A percentile compares a stretch with the other conserved stretches of the same genome.
phyloP scores from a whole-genome alignment of 2,113 vertebrate species.

The Macquaria ambigua region DNA sequence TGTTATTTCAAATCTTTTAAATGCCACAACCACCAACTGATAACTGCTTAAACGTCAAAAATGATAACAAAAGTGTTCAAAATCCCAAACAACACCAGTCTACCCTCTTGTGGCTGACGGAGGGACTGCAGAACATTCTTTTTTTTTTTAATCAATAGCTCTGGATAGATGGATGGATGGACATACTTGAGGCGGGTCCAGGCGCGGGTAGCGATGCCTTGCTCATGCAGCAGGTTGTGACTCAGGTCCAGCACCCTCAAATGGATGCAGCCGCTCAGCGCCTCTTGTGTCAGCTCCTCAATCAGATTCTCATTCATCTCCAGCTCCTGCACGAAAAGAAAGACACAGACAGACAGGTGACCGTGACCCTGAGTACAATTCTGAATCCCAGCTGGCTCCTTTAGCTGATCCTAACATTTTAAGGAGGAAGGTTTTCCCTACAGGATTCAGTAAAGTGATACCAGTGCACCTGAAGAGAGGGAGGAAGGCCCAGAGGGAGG shows the following conservation, averaged over 20 bases:
- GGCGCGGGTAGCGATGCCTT: conserved; percentile 68
- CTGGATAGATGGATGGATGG: conserved; percentile 35
- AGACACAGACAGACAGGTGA: background rate
- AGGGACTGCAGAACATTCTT: conserved; percentile 26
- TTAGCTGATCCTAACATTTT: background rate
- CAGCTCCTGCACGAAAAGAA: conserved; percentile 78
- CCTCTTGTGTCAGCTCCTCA: conserved; percentile 76
- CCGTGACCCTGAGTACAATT: background rate
- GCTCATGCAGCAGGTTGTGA: conserved; percentile 84
- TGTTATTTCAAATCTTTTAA: background rate
- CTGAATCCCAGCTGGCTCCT: background rate
- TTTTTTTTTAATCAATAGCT: background rate
- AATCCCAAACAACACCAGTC: conserved; percentile 14
- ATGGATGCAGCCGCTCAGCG: conserved; percentile 74
- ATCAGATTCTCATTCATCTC: conserved; percentile 79
- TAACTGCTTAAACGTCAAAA: background rate
- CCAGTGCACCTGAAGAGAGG: conserved; percentile 83
- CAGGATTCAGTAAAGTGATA: background rate
- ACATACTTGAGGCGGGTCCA: conserved; percentile 83
- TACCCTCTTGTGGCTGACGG: conserved; percentile 71
- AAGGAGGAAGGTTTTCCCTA: background rate
- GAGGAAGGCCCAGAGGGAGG: conserved; percentile 82
- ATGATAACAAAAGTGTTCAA: background rate
- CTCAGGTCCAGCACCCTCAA: conserved; percentile 83
- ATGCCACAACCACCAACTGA: background rate